Conservation (phyloP, 2,113 vertebrate genomes). For the Ramphastos sulfuratus region DNA sequence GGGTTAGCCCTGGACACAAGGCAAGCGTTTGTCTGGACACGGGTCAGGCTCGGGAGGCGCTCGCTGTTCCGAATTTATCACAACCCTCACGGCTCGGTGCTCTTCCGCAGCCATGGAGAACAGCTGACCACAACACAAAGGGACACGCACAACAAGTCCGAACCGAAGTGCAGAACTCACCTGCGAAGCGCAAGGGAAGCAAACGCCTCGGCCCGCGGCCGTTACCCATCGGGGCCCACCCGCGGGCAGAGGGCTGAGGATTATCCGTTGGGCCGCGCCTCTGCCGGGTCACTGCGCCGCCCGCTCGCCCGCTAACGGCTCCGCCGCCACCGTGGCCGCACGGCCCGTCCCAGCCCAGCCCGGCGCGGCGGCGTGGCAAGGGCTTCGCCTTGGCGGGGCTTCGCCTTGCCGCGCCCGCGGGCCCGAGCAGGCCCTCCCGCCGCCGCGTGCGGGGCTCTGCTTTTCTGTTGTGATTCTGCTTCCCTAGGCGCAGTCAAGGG, state of each 20-base stretch:
- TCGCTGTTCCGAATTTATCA: not conserved
- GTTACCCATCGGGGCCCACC: too few species aligned
- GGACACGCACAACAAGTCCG: not conserved
- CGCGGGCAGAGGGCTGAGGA: too few species aligned
- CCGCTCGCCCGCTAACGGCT: too few species aligned
- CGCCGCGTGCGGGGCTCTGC: too few species aligned
- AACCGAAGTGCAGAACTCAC: not conserved
- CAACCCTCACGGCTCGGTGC: not conserved
- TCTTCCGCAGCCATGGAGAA: not conserved
- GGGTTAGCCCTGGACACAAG: not conserved
- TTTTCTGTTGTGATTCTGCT: rapidly evolving
- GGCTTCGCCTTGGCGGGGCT: rapidly evolving
- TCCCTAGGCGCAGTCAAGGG: rapidly evolving
- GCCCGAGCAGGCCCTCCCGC: not conserved
- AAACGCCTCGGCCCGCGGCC: not conserved
- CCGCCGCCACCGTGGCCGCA: not conserved
- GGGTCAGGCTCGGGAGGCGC: not conserved
- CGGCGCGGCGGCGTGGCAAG: not conserved
- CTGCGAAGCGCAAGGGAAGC: conserved; percentile 57
- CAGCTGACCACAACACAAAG: not conserved
- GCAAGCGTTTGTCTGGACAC: not conserved
- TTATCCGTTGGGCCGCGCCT: too few species aligned
- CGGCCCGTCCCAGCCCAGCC: not conserved
- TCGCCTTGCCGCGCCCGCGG: not conserved
- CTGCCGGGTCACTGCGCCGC: too few species aligned